These are phyloP conservation scores for Forbesichthys papilliferus DNA, from an alignment of 2,113 vertebrate species.

Conservation along the genomic window DNA sequence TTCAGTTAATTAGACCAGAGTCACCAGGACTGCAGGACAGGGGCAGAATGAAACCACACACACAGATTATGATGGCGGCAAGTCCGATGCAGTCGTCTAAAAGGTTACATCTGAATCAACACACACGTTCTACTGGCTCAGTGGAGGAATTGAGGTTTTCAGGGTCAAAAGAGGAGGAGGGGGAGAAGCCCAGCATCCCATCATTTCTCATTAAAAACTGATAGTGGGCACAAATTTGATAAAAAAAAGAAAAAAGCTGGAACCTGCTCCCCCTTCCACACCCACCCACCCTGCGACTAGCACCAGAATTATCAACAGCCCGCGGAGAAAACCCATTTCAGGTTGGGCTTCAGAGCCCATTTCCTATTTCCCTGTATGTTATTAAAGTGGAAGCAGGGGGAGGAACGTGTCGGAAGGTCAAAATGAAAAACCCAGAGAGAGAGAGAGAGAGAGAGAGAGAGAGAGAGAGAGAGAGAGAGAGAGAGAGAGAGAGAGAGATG, in stretches of 20 bases:
- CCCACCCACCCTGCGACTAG: slow-evolving; percentile 22
- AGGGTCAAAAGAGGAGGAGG: slow-evolving; percentile 33
- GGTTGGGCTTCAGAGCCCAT: slow-evolving; percentile 64
- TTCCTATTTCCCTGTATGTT: slow-evolving; percentile 63
- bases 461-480: slow-evolving; percentile 20
- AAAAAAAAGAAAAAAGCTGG: slow-evolving; percentile 26
- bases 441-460: slow-evolving; percentile 28
- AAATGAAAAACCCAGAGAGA: slow-evolving; percentile 54
- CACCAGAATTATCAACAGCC: slow-evolving; percentile 62
- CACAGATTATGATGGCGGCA: background rate
- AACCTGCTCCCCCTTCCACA: slow-evolving; percentile 36
- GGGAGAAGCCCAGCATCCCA: slow-evolving; percentile 29
- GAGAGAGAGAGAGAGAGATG: slow-evolving; percentile 1
- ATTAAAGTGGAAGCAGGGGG: slow-evolving; percentile 65
- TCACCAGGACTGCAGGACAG: slow-evolving; percentile 1
- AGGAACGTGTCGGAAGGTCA: slow-evolving; percentile 70
- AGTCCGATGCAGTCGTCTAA: slow-evolving; percentile 16
- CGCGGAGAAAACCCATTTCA: slow-evolving; percentile 57
- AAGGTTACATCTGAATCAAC: slow-evolving; percentile 35
- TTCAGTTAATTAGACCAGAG: background rate
- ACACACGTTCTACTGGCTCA: slow-evolving; percentile 1
- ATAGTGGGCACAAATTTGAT: slow-evolving; percentile 46
- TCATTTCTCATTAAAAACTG: slow-evolving; percentile 60
- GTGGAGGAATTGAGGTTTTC: slow-evolving; percentile 52
- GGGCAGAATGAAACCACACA: background rate